Base-by-base conservation (phyloP, 2,888 invertebrate genomes). In the Apotomis capreana region DNA sequence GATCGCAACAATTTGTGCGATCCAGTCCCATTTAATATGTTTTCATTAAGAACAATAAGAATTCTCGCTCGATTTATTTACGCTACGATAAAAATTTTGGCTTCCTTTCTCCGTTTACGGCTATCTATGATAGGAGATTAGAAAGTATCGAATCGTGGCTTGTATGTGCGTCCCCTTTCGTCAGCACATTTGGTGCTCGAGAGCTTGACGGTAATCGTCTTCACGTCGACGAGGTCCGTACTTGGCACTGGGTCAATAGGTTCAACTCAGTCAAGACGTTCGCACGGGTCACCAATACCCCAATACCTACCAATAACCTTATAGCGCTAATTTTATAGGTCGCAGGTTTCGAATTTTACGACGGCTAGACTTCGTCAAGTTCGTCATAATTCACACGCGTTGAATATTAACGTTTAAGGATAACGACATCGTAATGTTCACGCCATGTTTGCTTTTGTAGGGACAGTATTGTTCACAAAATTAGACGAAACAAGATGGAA, bases 161-260 rank as follows among this genome's bases (percentile, higher is more conserved):
- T 67, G 65, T 60, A 68, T 73, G 67, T 69, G 70, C 65, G 73
- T 73, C 73, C 68, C 70, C 79, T 81, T 78, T 82, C 82, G 81
- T 85, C 85, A 84, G 84, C 83, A 77, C 78, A 78, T 82, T 84
- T 78, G 78, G 80, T 75, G 73, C 71, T 68, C 78, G 78, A 83
- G 83, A 83, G 83, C 83, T 79, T 82, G 79, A 65, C 54, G 62
- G 69, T 75, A 74, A 77, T 75, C 74, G 73, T 75, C 74, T 75
- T 79, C 79, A 78, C 78, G 80, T 78, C 78, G 78, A 76, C 78
- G 82, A 83, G 84, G 83, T 82, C 81, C 81, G 76, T 77, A 74
- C 67, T 77, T 68, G 72, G 75, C 76, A 83, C 78, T 87, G 81
- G 89, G 89, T 90, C 89, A 89, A 89, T 81, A 78, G 83, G 86